A percentile compares a stretch with the other conserved stretches of the same genome.
Evolutionary conservation across 2,888 invertebrate genomes (phyloP).

Genomic region (Sphaerophoria taeniata): DNA sequence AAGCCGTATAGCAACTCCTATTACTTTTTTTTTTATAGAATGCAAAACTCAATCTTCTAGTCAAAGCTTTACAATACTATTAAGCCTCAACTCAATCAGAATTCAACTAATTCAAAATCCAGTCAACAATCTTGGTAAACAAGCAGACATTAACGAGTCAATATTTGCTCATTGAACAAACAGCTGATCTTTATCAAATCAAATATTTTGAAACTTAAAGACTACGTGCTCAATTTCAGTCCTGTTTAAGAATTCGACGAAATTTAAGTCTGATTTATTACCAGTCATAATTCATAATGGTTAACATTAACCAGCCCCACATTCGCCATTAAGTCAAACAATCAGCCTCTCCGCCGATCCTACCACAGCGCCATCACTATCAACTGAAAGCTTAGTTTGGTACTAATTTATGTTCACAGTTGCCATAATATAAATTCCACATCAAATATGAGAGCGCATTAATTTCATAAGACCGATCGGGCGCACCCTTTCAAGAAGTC

Average conservation of each 20-base stretch:
- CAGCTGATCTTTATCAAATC: conserved; percentile 30
- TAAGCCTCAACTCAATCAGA: no score
- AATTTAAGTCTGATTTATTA: conserved; percentile 55
- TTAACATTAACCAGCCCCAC: conserved; percentile 27
- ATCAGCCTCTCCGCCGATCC: not conserved
- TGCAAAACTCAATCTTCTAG: no score
- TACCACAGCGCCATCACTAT: not conserved
- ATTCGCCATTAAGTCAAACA: conserved; percentile 43
- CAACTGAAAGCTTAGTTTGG: not conserved
- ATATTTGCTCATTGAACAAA: conserved; percentile 19
- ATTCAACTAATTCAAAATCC: not conserved
- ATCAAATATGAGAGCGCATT: conserved; percentile 44
- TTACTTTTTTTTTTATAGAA: no score
- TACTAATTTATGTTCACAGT: conserved; percentile 60
- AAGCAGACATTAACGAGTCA: not conserved
- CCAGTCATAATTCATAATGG: conserved; percentile 50
- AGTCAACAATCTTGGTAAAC: conserved; percentile 3
- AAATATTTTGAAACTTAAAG: conserved; percentile 13
- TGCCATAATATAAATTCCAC: conserved; percentile 54
- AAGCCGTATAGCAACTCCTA: no score
- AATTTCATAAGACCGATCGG: conserved; percentile 23
- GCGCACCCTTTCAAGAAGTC: conserved; percentile 52
- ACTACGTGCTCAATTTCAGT: conserved; percentile 15
- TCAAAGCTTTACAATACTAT: no score
- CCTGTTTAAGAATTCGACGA: not conserved